Percentiles rank a stretch among this genome's conserved stretches.
Conservation (phyloP, 2,797 vertebrate genomes). For the Silurus lanzhouensis region DNA sequence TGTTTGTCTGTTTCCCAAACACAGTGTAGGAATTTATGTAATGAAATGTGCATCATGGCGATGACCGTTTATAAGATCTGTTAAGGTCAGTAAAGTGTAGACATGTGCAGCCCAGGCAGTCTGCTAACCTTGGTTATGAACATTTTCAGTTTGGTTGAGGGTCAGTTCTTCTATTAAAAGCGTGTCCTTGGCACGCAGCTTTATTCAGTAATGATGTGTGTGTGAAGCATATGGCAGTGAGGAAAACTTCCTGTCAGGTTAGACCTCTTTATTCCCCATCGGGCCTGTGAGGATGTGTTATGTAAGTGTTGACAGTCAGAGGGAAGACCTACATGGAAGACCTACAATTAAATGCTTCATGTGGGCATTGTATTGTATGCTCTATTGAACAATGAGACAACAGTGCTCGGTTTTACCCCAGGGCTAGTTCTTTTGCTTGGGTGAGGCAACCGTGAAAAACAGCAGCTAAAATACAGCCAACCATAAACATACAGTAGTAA, state of each 20-base stretch:
- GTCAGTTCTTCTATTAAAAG: constrained; percentile 14
- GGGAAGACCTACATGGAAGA: constrained; percentile 39
- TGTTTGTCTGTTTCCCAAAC: neutral
- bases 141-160: neutral
- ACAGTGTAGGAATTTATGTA: constrained; percentile 3
- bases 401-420: neutral
- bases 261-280: constrained; percentile 39
- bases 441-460: neutral
- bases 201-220: neutral
- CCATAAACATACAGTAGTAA: neutral
- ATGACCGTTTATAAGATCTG: neutral
- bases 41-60: constrained; percentile 3
- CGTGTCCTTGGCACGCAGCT: neutral
- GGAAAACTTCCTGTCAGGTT: constrained; percentile 44
- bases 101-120: neutral
- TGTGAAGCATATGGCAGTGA: constrained; percentile 1
- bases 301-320: constrained; percentile 34
- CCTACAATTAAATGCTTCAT: too few relatives aligned
- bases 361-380: neutral
- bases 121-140: neutral
- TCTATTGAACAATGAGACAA: neutral
- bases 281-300: constrained; percentile 38
- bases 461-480: neutral
- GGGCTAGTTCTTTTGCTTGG: neutral
- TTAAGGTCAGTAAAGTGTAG: neutral